Percentiles rank a stretch among this genome's conserved stretches.
These are phyloP conservation scores for Sinosuthora webbiana DNA, from an alignment of 2,113 vertebrate species.

Conservation along the genomic window DNA sequence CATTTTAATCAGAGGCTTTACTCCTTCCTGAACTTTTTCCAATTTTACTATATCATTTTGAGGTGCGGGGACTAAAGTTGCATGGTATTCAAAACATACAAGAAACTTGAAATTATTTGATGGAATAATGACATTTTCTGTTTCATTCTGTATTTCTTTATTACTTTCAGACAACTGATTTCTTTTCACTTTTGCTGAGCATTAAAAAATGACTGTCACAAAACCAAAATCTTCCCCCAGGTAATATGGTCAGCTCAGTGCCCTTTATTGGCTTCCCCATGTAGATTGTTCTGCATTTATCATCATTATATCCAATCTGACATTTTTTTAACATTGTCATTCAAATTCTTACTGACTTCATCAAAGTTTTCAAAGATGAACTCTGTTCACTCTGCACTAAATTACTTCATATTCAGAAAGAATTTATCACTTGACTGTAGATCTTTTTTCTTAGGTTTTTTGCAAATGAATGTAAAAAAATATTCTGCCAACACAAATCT, in stretches of 20 bases:
- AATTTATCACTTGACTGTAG: not conserved
- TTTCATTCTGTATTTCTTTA: not conserved
- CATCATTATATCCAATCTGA: not conserved
- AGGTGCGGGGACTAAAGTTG: accelerated
- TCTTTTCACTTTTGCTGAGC: not conserved
- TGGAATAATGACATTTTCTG: not conserved
- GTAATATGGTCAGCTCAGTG: not conserved
- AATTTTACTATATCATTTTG: not conserved
- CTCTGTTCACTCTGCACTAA: accelerated
- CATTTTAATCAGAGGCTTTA: not conserved
- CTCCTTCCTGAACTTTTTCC: not conserved
- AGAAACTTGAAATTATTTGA: not conserved
- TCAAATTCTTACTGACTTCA: not conserved
- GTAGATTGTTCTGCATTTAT: not conserved
- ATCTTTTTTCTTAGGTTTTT: not conserved
- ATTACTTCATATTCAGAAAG: not conserved
- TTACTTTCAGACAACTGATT: not conserved
- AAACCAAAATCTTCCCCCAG: not conserved
- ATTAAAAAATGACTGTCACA: not conserved
- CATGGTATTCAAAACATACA: not conserved
- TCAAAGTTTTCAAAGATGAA: not conserved
- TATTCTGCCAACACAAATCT: not conserved
- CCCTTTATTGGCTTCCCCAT: not conserved
- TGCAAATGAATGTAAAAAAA: not conserved
- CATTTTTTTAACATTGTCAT: not conserved